Percentiles rank a stretch among this genome's conserved stretches.
Conservation (phyloP, 1,140 invertebrate genomes). For the Dryas iulia region DNA sequence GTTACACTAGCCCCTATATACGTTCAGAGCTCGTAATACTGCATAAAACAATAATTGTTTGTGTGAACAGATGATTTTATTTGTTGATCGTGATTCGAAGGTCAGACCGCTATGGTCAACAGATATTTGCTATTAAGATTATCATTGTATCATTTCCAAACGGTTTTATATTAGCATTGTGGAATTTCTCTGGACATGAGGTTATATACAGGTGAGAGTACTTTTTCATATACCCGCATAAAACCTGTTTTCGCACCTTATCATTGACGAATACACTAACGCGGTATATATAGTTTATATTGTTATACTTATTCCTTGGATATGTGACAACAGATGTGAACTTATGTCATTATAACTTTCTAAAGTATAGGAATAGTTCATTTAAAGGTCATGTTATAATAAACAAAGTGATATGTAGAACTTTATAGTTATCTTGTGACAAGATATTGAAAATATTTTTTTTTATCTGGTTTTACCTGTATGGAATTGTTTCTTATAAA, state of each 20-base stretch:
- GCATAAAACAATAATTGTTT: conserved; percentile 55
- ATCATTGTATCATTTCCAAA: conserved; percentile 37
- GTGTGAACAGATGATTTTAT: conserved; percentile 65
- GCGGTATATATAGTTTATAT: background rate
- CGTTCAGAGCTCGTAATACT: conserved; percentile 26
- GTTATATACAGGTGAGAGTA: conserved; percentile 45
- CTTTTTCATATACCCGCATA: conserved; percentile 45
- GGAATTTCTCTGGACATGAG: conserved; percentile 40
- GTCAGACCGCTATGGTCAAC: conserved; percentile 52
- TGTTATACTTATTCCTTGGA: background rate
- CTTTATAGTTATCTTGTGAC: background rate
- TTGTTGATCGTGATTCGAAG: conserved; percentile 62
- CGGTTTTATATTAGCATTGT: conserved; percentile 17
- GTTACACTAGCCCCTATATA: conserved; percentile 12
- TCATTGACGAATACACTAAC: conserved; percentile 2
- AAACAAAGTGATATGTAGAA: conserved; percentile 26
- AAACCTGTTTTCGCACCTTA: conserved; percentile 39
- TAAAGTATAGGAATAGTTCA: conserved; percentile 16
- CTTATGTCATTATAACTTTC: conserved; percentile 7
- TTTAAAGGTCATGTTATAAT: conserved; percentile 29
- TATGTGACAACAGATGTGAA: background rate
- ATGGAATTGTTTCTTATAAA: background rate
- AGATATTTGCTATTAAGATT: conserved; percentile 48
- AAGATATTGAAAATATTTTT: background rate
- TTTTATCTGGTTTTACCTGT: background rate